Evolutionary conservation across 2,113 vertebrate genomes (phyloP).

Genomic region (Nansenia antarctica): DNA sequence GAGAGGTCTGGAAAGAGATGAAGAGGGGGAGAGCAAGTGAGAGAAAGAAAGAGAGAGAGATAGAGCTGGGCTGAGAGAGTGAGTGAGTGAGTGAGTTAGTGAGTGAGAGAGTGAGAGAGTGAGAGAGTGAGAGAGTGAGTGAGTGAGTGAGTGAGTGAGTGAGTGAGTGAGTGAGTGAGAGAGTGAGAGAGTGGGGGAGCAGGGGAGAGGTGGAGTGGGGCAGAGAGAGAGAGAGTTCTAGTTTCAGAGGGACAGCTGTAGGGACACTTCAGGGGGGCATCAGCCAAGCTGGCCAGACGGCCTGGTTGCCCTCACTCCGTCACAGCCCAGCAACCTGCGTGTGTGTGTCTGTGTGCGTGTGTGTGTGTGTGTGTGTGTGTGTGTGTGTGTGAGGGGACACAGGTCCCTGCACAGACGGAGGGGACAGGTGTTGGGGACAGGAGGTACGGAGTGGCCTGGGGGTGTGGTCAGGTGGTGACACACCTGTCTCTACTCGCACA

Average conservation of each 20-base stretch:
- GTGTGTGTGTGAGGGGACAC: background rate
- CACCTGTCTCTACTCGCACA: conserved; percentile 68
- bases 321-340: conserved; percentile 60
- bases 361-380: conserved; percentile 7
- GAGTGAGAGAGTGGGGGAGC: too few species aligned
- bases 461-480: conserved; percentile 72
- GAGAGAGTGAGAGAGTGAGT: background rate
- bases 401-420: conserved; percentile 54
- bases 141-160: too few species aligned
- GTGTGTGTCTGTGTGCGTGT: conserved; percentile 17
- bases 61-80: too few species aligned
- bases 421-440: conserved; percentile 74
- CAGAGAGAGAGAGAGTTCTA: conserved; percentile 44
- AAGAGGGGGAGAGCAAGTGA: too few species aligned
- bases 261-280: conserved; percentile 26
- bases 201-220: conserved; percentile 16
- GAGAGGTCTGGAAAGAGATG: too few species aligned
- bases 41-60: too few species aligned
- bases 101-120: conserved; percentile 10
- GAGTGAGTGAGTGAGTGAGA: too few species aligned
- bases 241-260: conserved; percentile 71
- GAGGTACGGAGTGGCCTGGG: conserved; percentile 65
- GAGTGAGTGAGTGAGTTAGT: too few species aligned
- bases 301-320: conserved; percentile 44
- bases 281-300: background rate